These are phyloP conservation scores for Takifugu flavidus DNA, from an alignment of 2,113 vertebrate species.

Conservation along the genomic window DNA sequence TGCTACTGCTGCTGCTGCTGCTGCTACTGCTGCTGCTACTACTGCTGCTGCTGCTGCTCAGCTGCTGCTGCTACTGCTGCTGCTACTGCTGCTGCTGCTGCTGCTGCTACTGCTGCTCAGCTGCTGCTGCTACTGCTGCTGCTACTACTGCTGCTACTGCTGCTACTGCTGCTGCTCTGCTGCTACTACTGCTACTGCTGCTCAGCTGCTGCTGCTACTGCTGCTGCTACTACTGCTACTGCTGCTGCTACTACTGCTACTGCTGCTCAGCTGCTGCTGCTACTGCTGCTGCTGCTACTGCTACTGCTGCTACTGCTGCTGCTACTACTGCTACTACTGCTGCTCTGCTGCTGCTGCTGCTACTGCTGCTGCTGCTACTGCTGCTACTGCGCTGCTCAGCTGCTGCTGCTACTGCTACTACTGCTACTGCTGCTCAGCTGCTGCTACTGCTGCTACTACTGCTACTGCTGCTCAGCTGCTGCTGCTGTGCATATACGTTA, in stretches of 20 bases:
- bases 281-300: no score
- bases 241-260: constrained; percentile 25
- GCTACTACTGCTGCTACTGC: constrained; percentile 27
- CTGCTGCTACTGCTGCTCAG: constrained; percentile 16
- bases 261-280: constrained; percentile 19
- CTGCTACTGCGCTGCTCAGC: constrained; percentile 18
- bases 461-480: constrained; percentile 21
- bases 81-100: constrained; percentile 30
- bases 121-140: constrained; percentile 30
- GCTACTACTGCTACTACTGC: no score
- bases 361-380: constrained; percentile 24
- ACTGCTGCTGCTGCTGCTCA: constrained; percentile 29
- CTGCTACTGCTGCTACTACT: constrained; percentile 31
- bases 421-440: constrained; percentile 22
- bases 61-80: constrained; percentile 24
- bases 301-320: constrained; percentile 24
- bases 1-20: constrained; percentile 28
- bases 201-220: constrained; percentile 24
- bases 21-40: constrained; percentile 23
- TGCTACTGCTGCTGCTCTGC: no score
- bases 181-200: no score
- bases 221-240: constrained; percentile 24
- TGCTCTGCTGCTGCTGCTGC: constrained; percentile 26
- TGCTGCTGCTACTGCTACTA: constrained; percentile 30
- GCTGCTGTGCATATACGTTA: constrained; percentile 6